Base-by-base conservation (phyloP, 2,113 vertebrate genomes). In the Ictalurus punctatus region DNA sequence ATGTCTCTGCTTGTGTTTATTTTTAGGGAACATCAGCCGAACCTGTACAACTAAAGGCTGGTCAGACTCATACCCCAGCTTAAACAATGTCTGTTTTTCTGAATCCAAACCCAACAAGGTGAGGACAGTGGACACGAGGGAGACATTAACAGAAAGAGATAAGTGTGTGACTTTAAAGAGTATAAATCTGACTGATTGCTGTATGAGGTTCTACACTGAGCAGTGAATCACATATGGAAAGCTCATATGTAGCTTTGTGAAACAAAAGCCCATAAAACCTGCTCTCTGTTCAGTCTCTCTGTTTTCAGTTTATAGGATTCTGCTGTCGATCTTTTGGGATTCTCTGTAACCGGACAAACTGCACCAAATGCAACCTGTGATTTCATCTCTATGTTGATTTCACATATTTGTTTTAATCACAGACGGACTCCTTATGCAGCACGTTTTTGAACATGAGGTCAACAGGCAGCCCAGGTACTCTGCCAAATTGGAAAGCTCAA, bases 21-120 rank as follows among this genome's bases (percentile, higher is more conserved):
- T 88, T 89, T 84, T 88, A 96, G 95, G 94, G 30, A 90, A 34
- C 71, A 90, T 95, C 58, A 95, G 91, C 89, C 95, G 94, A 89
- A 95, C 93, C 89, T 95, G 95, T 25, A 95, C 94, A 0, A 89
- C 90, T 58, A 40, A n/a, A 0, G 95, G 95, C 21, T 96, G 95
- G 95, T 93, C 95, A 0, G 52, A 61, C 0, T 87, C 93, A 8
- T 93, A 94, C 74, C 95, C 95, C 19, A 65, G 52, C 89, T 69
- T 94, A 90, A 19, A 40, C 5, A 6, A n/a, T 30, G 92, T 90
- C 91, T 96, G 95, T 88, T 93, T 54, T 25, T 91, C 90, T 17
- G 87, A 92, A 0, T 91, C 92, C 21, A 61, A 91, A 44, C 88
- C 92, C 73, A 83, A 16, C 6, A 90, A 95, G 93, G 95, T 95